Evolutionary conservation across 2,113 vertebrate species (phyloP), one percentile per base, ranked within the genome.

Genomic region (Xenopus borealis): DNA sequence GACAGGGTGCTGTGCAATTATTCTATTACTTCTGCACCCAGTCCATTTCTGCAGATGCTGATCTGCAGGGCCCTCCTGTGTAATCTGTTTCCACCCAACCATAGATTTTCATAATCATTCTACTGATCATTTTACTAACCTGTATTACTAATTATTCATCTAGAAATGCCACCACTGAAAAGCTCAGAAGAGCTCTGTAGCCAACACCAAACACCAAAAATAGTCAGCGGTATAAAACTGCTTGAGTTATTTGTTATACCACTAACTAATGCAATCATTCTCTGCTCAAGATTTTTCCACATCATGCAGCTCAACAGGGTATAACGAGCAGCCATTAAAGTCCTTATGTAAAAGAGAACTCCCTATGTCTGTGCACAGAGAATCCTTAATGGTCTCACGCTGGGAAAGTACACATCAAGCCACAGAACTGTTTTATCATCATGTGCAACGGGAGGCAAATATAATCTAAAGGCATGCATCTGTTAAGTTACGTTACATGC

Each of bases 311-410:
- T 66, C 53, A 66, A 30, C 40, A 66, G 72, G 53, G 33, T 66
- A 66, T 74, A 74, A 74, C 66, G 63, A 74, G 62, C 52, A 46
- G 18, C 63, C 72, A 66, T 66, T 66, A 73, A 66, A 58, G 55
- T 59, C 33, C n/a, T 59, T 19, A 10, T 70, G 53, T 70, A 70
- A 33, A 20, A 55, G 30, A 66, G 18, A 45, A 45, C 27, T 55
- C 47, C 46, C 17, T 72, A 17, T 55, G 30, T 65, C 52, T 57
- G 16, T 45, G 50, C 18, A 19, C 33, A 9, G 13, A 44, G 50
- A 66, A 66, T 74, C 10, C 23, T 53, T 20, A 74, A 59, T 74
- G 63, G 44, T 30, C 30, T 74, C 52, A n/a, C 45, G 14, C 63
- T 66, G 72, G 44, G 63, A 33, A 20, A 17, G 19, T 62, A 27